Evolutionary conservation across 2,113 vertebrate species (phyloP), one percentile per base, ranked within the genome.

Genomic region (Quiscalus mexicanus): DNA sequence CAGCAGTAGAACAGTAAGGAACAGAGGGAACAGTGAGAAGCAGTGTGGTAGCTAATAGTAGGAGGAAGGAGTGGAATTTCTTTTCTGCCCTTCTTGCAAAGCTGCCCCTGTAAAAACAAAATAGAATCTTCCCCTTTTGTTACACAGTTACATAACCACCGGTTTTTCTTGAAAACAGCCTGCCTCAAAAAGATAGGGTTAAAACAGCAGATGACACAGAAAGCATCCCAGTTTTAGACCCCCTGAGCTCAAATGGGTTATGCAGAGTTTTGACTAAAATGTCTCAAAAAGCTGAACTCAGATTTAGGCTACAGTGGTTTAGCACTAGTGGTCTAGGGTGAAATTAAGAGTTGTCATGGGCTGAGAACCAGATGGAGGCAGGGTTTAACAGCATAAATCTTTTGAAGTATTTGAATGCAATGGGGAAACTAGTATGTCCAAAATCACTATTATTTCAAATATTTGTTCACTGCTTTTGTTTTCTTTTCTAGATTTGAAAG

Each of bases 371-470:
- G 35, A 49, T 49, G 4, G n/a, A 89, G 15, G 50, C 25, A 69
- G 3, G 41, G 24, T 35, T 90, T 85, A 90, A 80, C 3, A 8
- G 20, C 28, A 73, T 50, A 53, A 76, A 58, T 13, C 31, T 80
- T 30, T n/a, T 18, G 21, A 42, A 58, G 53, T 44, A 69, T 45
- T 62, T 44, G 8, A 90, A 92, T 33, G 18, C 18, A 62, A 8
- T 24, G 25, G 37, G 15, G 11, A 69, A 60, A 79, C 0, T 0
- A 3, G 2, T 8, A 10, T 39, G 11, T 24, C 42, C 70, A 63
- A 55, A 84, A 44, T 65, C 14, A 30, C 23, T 77, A 8, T 45
- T 69, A 35, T 70, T 84, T 90, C 55, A 81, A 58, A 23, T 58
- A 58, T n/a, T 58, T 58, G 33, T 23, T 58, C 68, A 24, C 20